phyloP scores from a whole-genome alignment of 2,113 vertebrate genomes.

The Rhinoderma darwinii region DNA sequence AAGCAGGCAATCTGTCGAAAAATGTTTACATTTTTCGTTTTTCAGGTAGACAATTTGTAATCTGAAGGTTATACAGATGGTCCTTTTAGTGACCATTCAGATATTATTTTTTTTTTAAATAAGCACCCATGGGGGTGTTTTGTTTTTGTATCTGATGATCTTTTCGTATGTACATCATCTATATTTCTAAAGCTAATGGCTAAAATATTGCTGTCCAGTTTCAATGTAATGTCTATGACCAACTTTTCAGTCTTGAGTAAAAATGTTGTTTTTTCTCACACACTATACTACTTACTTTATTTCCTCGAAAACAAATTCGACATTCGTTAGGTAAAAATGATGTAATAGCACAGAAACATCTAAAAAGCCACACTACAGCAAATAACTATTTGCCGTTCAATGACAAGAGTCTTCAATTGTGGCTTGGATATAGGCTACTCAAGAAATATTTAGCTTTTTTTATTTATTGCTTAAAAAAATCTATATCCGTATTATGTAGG shows the following conservation, averaged over 20 bases:
- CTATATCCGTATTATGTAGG: not conserved
- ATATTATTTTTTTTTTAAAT: too few relatives aligned
- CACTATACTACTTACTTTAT: not conserved
- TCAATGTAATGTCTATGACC: not conserved
- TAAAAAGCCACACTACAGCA: not conserved
- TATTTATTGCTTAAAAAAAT: not conserved
- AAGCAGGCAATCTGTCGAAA: too few relatives aligned
- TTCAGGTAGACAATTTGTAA: too few relatives aligned
- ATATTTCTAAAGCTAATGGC: not conserved
- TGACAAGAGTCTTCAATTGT: not conserved
- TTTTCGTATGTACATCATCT: too few relatives aligned
- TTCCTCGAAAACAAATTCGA: not conserved
- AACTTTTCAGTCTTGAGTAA: not conserved
- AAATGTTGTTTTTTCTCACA: too few relatives aligned
- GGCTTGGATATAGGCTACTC: not conserved
- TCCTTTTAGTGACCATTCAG: too few relatives aligned
- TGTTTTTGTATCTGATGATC: too few relatives aligned
- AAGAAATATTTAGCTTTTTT: not conserved
- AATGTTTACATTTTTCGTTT: too few relatives aligned
- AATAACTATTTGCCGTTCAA: not conserved
- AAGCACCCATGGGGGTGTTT: too few relatives aligned
- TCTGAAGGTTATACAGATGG: too few relatives aligned
- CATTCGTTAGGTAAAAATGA: not conserved
- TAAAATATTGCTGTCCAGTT: not conserved
- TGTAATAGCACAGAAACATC: not conserved